Evolutionary conservation across 2,113 vertebrate genomes (phyloP).

Genomic region (Vulpes vulpes): DNA sequence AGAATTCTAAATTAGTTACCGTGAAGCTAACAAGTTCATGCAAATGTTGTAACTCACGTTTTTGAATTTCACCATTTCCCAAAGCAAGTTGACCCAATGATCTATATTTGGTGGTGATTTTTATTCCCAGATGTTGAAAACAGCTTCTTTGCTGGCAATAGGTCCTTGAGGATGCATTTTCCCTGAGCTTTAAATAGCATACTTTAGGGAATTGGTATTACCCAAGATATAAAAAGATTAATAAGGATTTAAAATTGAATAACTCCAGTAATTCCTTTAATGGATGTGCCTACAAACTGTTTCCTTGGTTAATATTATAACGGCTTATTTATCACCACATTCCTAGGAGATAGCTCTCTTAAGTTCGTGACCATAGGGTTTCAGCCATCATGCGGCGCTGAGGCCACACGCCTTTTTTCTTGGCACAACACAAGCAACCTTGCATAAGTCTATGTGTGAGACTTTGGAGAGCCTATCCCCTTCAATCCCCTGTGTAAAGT

Average conservation of each 20-base stretch:
- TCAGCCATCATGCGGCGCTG: not conserved
- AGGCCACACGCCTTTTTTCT: constrained; percentile 44
- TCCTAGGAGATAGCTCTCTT: constrained; percentile 69
- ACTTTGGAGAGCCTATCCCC: constrained; percentile 75
- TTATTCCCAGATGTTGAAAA: constrained; percentile 83
- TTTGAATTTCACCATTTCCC: constrained; percentile 77
- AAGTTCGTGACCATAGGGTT: constrained; percentile 54
- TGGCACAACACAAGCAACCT: constrained; percentile 63
- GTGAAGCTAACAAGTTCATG: constrained; percentile 44
- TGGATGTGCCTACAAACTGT: constrained; percentile 60
- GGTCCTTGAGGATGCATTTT: constrained; percentile 77
- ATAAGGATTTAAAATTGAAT: constrained; percentile 75
- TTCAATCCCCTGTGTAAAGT: constrained; percentile 61
- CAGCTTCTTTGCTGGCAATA: constrained; percentile 75
- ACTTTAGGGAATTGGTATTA: constrained; percentile 78
- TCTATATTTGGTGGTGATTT: constrained; percentile 83
- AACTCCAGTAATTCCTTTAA: constrained; percentile 65
- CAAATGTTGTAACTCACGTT: constrained; percentile 69
- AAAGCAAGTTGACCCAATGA: constrained; percentile 79
- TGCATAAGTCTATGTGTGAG: constrained; percentile 78
- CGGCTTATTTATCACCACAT: constrained; percentile 73
- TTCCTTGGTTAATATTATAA: constrained; percentile 65
- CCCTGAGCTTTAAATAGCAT: constrained; percentile 81
- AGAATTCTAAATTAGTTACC: constrained; percentile 47
- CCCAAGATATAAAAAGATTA: constrained; percentile 81